Conservation (phyloP, 2,797 vertebrate species). For the Parauchenoglanis ngamensis region DNA sequence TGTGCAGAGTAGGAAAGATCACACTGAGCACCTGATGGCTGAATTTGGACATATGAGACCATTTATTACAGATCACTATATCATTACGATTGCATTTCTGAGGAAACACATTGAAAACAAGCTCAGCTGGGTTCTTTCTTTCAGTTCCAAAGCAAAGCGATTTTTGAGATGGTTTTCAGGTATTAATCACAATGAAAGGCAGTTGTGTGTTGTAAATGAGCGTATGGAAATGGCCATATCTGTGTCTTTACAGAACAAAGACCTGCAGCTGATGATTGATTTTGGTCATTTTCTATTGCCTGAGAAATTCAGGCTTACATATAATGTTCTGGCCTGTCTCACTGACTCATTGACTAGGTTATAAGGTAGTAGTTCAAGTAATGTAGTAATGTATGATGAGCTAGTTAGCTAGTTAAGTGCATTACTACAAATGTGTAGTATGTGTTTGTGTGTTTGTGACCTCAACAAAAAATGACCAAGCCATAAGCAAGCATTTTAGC, state of each 20-base stretch:
- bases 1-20: conserved; percentile 9
- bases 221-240: background rate
- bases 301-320: conserved; percentile 7
- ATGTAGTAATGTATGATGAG: background rate
- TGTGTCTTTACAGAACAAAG: conserved; percentile 20
- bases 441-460: no score
- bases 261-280: conserved; percentile 33
- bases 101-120: conserved; percentile 39
- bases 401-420: background rate
- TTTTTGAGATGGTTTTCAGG: conserved; percentile 43
- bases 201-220: conserved; percentile 37
- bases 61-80: conserved; percentile 45
- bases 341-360: background rate
- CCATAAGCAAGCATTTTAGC: conserved; percentile 11
- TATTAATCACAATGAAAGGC: conserved; percentile 45
- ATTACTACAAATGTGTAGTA: background rate
- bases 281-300: conserved; percentile 17
- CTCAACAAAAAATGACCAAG: background rate
- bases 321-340: background rate
- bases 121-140: conserved; percentile 37
- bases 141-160: conserved; percentile 40
- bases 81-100: conserved; percentile 42
- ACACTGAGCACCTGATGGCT: conserved; percentile 47
- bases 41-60: conserved; percentile 39
- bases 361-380: background rate